A percentile compares a stretch with the other conserved stretches of the same genome.
Evolutionary conservation across 2,888 invertebrate genomes (phyloP).

Genomic region (Epinotia nisella): DNA sequence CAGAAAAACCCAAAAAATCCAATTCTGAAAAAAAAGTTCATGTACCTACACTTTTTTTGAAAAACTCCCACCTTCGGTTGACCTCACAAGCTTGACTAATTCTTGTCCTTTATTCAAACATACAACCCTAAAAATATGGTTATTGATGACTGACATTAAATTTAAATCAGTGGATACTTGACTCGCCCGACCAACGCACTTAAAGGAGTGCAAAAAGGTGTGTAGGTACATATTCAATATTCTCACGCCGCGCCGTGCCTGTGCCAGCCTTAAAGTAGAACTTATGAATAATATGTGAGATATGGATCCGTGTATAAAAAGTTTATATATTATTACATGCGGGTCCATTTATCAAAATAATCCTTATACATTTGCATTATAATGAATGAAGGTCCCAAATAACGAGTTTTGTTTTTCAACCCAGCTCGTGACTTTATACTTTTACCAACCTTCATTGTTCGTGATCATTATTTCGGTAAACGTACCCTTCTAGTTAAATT

Average conservation of each 20-base stretch:
- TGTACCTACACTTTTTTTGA: too few relatives aligned
- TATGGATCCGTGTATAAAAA: slow-evolving; percentile 37
- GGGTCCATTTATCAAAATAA: slow-evolving; percentile 36
- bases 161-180: neutral
- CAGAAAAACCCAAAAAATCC: too few relatives aligned
- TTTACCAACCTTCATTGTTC: slow-evolving; percentile 34
- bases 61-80: neutral
- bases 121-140: slow-evolving; percentile 1
- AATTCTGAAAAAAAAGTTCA: too few relatives aligned
- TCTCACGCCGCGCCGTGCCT: slow-evolving; percentile 29
- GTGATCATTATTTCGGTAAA: slow-evolving; percentile 23
- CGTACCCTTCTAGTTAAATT: slow-evolving; percentile 14
- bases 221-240: slow-evolving; percentile 30
- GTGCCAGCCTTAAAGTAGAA: slow-evolving; percentile 28
- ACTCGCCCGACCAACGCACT: neutral
- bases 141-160: slow-evolving; percentile 3
- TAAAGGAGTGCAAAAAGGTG: slow-evolving; percentile 29
- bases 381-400: slow-evolving; percentile 31
- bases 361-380: slow-evolving; percentile 37
- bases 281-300: slow-evolving; percentile 30
- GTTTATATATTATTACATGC: slow-evolving; percentile 28
- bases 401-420: slow-evolving; percentile 24
- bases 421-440: slow-evolving; percentile 36
- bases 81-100: neutral
- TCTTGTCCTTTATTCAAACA: neutral